Evolutionary conservation across 2,888 invertebrate species (phyloP).

Genomic region (Taphrorychus bicolor): DNA sequence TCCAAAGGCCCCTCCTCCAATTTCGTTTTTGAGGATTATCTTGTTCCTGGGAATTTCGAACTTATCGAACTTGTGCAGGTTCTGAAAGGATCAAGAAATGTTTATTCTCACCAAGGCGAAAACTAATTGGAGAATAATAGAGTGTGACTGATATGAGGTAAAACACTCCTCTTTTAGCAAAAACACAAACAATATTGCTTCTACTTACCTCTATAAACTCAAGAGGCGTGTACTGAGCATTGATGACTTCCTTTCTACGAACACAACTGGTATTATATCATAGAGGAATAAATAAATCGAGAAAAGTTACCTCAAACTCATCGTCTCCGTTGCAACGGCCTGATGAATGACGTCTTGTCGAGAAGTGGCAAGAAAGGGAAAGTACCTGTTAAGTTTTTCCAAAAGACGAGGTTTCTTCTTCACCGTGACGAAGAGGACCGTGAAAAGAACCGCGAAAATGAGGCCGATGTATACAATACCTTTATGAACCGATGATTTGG

Average conservation of each 20-base stretch:
- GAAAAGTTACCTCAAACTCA: too few species aligned
- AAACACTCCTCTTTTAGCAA: too few species aligned
- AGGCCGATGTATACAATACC: neutral
- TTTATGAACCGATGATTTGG: neutral
- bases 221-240: constrained; percentile 44
- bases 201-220: constrained; percentile 41
- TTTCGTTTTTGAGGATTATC: constrained; percentile 55
- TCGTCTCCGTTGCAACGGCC: too few species aligned
- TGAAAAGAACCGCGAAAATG: neutral
- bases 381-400: neutral
- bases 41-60: constrained; percentile 54
- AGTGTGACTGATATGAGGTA: too few species aligned
- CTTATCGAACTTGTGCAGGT: constrained; percentile 46
- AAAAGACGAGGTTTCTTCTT: neutral
- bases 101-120: neutral
- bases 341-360: neutral
- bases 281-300: too few species aligned
- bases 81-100: constrained; percentile 6
- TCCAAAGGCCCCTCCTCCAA: constrained; percentile 81
- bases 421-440: neutral
- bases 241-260: constrained; percentile 41
- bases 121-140: neutral
- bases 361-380: neutral
- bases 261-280: too few species aligned
- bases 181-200: too few species aligned